Base-by-base conservation (phyloP, 2,797 vertebrate species). In the Syndactyla subalaris region DNA sequence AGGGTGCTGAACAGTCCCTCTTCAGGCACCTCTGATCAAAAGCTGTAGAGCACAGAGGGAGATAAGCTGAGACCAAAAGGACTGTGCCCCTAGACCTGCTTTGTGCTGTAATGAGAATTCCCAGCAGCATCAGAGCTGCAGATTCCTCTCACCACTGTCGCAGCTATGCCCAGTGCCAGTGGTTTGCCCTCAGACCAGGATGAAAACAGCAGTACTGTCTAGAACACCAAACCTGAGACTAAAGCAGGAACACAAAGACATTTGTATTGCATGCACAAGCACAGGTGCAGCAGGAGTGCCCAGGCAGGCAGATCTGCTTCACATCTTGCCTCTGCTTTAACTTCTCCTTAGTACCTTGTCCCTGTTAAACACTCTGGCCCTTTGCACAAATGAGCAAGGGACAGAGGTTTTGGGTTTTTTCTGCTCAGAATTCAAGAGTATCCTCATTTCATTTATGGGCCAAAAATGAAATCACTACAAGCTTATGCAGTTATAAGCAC, bases 141-240 rank as follows among this genome's bases (percentile, higher is more conserved):
- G 10, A 2, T 51, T 66, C 14, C 43, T 26, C 9, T 38, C 3
- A 3, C 10, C 39, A 6, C 16, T 3, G 2, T 24, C 85, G 46
- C 4, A 0, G 55, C 55, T 45, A 2, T 1, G 1, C 34, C 27
- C 58, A 21, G 52, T 7, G 57, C 21, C 7, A 2, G 26, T 5
- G 0, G 32, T 5, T 39, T 24, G 8, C n/a, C 41, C 11, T 38
- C 5, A 17, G 38, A 58, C 4, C 30, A 36, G n/a, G 49, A 52
- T 17, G 41, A 14, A 45, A 48, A 46, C 19, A 38, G 54, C 38
- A 68, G 10, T 1, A 7, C 11, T 4, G 1, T 3, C 32, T 16
- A 38, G 46, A 85, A 46, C 32, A n/a, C 49, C 67, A 73, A 45
- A 54, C 7, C 22, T 38, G 15, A 19, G 61, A 12, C 11, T 2